Evolutionary conservation across 1,140 invertebrate species (phyloP).

Genomic region (Melipona quadrifasciata): DNA sequence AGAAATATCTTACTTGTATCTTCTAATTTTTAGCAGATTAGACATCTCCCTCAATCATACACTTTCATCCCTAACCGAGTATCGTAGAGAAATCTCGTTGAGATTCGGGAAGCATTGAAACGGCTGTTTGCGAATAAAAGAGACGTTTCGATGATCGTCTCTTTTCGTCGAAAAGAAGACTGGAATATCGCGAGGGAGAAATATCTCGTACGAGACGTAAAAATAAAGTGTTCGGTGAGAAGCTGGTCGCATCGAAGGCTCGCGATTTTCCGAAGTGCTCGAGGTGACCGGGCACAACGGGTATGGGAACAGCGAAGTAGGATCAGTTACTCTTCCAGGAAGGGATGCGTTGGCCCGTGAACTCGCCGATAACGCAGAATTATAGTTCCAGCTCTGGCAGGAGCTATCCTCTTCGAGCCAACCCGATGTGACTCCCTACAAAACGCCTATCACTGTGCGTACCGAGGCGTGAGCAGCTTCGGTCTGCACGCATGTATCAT

Average conservation of each 20-base stretch:
- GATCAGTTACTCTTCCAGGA: conserved; percentile 43
- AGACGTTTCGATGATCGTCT: neutral
- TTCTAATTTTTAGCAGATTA: too few species aligned
- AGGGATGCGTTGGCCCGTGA: conserved; percentile 75
- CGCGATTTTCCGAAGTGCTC: conserved; percentile 9
- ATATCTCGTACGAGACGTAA: neutral
- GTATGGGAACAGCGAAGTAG: conserved; percentile 9
- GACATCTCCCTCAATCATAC: too few species aligned
- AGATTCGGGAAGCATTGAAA: neutral
- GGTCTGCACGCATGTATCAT: conserved; percentile 48
- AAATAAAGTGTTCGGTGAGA: too few species aligned
- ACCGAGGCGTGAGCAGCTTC: conserved; percentile 50
- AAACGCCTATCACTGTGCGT: conserved; percentile 60
- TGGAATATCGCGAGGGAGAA: neutral
- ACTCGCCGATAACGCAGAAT: conserved; percentile 77
- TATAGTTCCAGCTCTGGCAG: conserved; percentile 66
- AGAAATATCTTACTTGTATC: too few species aligned
- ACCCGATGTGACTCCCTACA: conserved; percentile 42
- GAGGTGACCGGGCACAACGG: neutral
- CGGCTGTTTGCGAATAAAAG: neutral
- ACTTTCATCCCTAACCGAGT: too few species aligned
- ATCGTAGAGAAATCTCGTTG: neutral
- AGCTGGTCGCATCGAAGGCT: neutral
- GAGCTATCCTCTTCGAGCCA: conserved; percentile 52
- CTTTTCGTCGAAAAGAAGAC: neutral